Evolutionary conservation across 2,113 vertebrate species (phyloP).

Genomic region (Menura novaehollandiae): DNA sequence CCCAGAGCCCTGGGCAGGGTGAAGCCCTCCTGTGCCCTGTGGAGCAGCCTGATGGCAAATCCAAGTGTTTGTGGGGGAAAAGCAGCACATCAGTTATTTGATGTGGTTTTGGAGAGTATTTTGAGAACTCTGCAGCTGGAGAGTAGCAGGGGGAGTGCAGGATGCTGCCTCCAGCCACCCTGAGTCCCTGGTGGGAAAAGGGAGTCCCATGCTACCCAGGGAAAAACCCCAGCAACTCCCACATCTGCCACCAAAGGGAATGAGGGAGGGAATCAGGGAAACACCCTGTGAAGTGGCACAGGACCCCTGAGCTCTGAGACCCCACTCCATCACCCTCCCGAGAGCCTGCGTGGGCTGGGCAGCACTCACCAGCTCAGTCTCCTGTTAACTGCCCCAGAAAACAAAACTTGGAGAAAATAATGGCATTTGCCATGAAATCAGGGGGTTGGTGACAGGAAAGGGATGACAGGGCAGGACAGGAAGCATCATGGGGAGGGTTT

Average conservation of each 20-base stretch:
- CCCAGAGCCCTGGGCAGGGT: not conserved
- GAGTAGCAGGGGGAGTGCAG: rapidly evolving
- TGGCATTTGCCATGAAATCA: not conserved
- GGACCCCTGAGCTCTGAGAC: rapidly evolving
- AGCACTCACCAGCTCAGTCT: not conserved
- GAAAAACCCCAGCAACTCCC: rapidly evolving
- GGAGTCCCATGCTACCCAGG: not conserved
- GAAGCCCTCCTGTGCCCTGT: not conserved
- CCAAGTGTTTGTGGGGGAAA: not conserved
- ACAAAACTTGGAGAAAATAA: not conserved
- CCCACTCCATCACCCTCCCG: not conserved
- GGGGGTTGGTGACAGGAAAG: not conserved
- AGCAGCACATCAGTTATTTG: not conserved
- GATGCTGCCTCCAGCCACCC: not conserved
- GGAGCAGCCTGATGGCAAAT: not conserved
- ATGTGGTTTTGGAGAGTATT: not conserved
- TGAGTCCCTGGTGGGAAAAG: rapidly evolving
- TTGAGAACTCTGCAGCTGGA: not conserved
- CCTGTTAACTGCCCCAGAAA: not conserved
- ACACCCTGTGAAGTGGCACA: not conserved
- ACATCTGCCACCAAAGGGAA: not conserved
- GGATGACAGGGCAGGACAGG: not conserved
- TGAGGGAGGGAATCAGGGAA: rapidly evolving
- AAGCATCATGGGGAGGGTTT: not conserved
- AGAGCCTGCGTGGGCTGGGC: not conserved